Conservation (phyloP, 1,140 invertebrate genomes). For the Neodiprion virginianus region DNA sequence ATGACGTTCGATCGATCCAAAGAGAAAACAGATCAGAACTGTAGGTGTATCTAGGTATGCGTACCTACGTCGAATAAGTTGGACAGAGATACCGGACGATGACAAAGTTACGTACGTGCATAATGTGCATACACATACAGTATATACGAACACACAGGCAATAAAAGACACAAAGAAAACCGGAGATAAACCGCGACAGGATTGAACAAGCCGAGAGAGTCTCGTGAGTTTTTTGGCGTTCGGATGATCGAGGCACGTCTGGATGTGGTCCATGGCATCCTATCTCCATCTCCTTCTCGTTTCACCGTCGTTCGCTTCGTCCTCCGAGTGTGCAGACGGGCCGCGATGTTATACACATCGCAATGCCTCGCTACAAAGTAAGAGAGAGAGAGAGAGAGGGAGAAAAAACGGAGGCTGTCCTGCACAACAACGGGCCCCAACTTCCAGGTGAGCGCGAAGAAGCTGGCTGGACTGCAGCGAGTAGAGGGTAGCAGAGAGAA, state of each 20-base stretch:
- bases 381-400: constrained; percentile 26
- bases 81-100: too few species aligned
- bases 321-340: not conserved
- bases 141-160: too few species aligned
- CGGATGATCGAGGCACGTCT: constrained; percentile 2
- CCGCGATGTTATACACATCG: constrained; percentile 17
- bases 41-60: too few species aligned
- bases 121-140: not conserved
- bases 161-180: not conserved
- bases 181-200: not conserved
- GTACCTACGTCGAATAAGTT: too few species aligned
- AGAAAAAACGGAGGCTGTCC: constrained; percentile 18
- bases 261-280: not conserved
- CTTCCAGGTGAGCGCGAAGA: constrained; percentile 18
- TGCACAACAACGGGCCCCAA: not conserved
- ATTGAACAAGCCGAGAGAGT: not conserved
- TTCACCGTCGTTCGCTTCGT: not conserved
- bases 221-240: not conserved
- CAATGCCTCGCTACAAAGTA: constrained; percentile 24
- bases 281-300: not conserved
- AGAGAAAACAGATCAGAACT: too few species aligned
- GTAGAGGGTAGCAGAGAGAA: constrained; percentile 25
- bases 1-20: too few species aligned
- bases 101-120: too few species aligned
- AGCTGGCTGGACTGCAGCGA: constrained; percentile 17